Conservation (phyloP, 1,140 invertebrate genomes). For the Drosophila takahashii region DNA sequence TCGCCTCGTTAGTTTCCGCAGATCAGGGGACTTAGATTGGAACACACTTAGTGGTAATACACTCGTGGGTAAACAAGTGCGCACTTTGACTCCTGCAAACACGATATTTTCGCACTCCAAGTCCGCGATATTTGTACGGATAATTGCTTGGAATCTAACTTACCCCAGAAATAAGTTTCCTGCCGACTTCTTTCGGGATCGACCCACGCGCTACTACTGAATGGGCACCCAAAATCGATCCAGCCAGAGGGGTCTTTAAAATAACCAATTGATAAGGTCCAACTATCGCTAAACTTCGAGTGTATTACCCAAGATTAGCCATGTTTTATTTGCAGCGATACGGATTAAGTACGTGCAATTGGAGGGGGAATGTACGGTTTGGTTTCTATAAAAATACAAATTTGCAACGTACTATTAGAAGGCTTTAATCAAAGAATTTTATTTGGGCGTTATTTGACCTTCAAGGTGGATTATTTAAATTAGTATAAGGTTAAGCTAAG, state of each 20-base stretch:
- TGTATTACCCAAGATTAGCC: conserved; percentile 62
- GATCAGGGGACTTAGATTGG: conserved; percentile 36
- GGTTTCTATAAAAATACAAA: not conserved
- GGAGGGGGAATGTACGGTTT: not conserved
- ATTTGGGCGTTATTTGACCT: not conserved
- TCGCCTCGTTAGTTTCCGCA: conserved; percentile 30
- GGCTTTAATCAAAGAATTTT: not conserved
- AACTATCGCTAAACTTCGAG: conserved; percentile 35
- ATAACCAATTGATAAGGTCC: conserved; percentile 44
- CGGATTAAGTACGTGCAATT: conserved; percentile 56
- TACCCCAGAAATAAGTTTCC: conserved; percentile 10
- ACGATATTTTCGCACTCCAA: not conserved
- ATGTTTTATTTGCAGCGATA: conserved; percentile 54
- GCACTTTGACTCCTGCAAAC: conserved; percentile 31
- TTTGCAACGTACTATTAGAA: conserved; percentile 3
- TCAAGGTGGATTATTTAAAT: not conserved
- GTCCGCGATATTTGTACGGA: not conserved
- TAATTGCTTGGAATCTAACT: not conserved
- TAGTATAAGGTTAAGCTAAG: too few relatives aligned
- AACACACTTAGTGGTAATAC: conserved; percentile 18
- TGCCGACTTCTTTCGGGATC: conserved; percentile 30
- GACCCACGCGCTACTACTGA: conserved; percentile 34
- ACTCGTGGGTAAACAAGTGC: conserved; percentile 25
- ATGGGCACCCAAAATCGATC: conserved; percentile 29
- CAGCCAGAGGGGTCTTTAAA: conserved; percentile 65